Conservation (phyloP, 2,113 vertebrate species). For the Amia ocellicauda region DNA sequence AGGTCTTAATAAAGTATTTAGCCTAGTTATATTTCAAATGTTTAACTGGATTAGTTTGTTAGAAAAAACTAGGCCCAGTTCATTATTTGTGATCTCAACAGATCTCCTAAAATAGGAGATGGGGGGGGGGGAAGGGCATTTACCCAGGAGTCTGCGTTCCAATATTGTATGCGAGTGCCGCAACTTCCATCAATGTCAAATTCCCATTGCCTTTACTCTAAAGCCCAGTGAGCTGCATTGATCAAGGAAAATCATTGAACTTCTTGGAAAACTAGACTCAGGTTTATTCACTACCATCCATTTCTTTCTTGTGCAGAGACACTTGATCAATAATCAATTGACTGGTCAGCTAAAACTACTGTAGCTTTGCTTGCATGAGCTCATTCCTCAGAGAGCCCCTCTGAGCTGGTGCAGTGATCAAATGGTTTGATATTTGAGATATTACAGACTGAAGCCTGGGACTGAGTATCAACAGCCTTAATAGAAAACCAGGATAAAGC, state of each 20-base stretch:
- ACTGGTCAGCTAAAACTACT: conserved; percentile 62
- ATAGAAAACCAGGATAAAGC: no score
- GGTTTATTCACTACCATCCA: conserved; percentile 68
- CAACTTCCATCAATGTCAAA: conserved; percentile 63
- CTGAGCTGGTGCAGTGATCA: no score
- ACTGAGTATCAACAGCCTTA: no score
- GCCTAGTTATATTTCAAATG: no score
- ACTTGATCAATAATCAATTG: conserved; percentile 73
- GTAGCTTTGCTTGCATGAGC: conserved; percentile 28
- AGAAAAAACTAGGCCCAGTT: no score
- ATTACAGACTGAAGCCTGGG: no score
- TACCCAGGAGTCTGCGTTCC: not conserved
- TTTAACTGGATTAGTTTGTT: no score
- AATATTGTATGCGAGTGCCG: not conserved
- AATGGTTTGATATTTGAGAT: no score
- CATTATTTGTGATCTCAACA: no score
- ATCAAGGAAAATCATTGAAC: conserved; percentile 70
- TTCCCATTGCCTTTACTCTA: conserved; percentile 67
- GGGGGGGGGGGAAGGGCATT: no score
- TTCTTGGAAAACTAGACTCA: conserved; percentile 75
- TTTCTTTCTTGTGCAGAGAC: conserved; percentile 68
- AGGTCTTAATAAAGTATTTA: no score
- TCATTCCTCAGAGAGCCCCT: not conserved
- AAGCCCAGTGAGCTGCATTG: conserved; percentile 71
- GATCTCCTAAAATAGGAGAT: no score